Conservation (phyloP, 2,113 vertebrate genomes). For the Conger conger region DNA sequence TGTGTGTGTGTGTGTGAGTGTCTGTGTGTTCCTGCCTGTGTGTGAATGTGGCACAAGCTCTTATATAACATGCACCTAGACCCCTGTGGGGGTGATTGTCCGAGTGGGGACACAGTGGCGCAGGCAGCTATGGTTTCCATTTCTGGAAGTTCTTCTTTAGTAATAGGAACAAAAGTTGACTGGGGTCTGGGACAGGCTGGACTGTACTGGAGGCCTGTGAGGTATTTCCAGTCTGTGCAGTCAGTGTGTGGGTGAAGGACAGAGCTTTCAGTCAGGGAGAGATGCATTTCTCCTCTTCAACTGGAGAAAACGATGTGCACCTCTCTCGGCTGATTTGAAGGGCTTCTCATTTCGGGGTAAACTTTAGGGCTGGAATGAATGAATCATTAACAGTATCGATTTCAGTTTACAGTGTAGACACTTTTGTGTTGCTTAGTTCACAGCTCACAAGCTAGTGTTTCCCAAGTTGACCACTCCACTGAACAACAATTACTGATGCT, state of each 20-base stretch:
- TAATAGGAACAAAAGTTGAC: not conserved
- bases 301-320: not conserved
- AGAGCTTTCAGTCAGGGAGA: not conserved
- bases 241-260: not conserved
- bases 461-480: too few relatives aligned
- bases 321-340: too few relatives aligned
- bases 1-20: not conserved
- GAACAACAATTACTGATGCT: too few relatives aligned
- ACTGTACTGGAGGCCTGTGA: not conserved
- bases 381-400: too few relatives aligned
- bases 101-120: not conserved
- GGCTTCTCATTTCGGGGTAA: too few relatives aligned
- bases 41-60: not conserved
- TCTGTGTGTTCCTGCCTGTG: not conserved
- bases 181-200: not conserved
- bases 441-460: too few relatives aligned
- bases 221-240: not conserved
- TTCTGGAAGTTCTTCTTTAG: not conserved
- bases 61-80: not conserved
- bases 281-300: not conserved
- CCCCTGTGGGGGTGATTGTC: not conserved
- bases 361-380: too few relatives aligned
- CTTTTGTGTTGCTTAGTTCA: too few relatives aligned
- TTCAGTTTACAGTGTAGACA: too few relatives aligned
- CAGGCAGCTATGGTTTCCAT: not conserved